phyloP scores from a whole-genome alignment of 1,140 invertebrate genomes.

The Thaumetopoea pityocampa region DNA sequence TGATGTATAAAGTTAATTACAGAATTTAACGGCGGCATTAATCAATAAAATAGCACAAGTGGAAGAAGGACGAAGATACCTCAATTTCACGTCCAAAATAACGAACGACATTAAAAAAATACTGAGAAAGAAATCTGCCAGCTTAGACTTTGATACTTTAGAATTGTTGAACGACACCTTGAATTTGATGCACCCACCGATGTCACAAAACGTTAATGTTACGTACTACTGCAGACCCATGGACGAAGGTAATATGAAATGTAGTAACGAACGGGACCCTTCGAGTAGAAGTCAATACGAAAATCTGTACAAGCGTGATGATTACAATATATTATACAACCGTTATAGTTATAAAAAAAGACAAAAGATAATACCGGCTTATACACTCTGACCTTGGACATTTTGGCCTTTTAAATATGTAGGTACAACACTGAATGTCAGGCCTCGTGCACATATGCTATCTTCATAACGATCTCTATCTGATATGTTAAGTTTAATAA shows the following conservation, averaged over 20 bases:
- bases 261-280: conserved; percentile 35
- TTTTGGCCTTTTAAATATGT: no score
- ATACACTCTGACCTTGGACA: no score
- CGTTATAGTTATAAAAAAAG: conserved; percentile 1
- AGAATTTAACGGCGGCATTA: conserved; percentile 39
- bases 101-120: conserved; percentile 50
- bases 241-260: conserved; percentile 56
- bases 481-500: no score
- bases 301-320: conserved; percentile 10
- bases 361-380: conserved; percentile 30
- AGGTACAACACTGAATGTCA: no score
- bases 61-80: conserved; percentile 54
- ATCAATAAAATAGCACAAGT: conserved; percentile 42
- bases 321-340: neutral
- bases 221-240: conserved; percentile 36
- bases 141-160: conserved; percentile 36
- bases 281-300: conserved; percentile 24
- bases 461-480: no score
- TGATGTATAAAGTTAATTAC: conserved; percentile 15
- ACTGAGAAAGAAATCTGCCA: conserved; percentile 36
- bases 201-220: conserved; percentile 29
- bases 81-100: conserved; percentile 57
- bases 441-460: no score
- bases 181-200: conserved; percentile 37
- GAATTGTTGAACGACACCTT: conserved; percentile 39